Base-by-base conservation (phyloP, 2,113 vertebrate species). In the Melanotaenia duboulayi region DNA sequence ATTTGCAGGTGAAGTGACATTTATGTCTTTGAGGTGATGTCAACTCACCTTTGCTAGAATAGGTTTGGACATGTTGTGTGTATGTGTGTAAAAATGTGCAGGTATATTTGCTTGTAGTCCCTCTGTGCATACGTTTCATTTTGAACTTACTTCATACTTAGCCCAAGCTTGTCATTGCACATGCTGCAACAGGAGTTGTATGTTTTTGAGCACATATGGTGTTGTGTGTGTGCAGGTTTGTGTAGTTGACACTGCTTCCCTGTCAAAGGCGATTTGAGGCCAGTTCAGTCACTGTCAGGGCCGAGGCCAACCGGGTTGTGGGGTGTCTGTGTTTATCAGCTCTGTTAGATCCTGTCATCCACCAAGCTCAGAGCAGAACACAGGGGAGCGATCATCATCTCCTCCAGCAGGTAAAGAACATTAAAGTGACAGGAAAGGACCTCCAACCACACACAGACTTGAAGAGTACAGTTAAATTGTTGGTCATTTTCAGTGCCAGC, bases 231-330 rank as follows among this genome's bases (percentile, higher is more conserved):
- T 60, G 58, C 69, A 37, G 24, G 49, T 75, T 69, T 64, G 62
- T 59, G 46, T 35, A 6, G 87, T 93, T 85, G 89, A 86, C 87
- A 88, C 86, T 78, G 82, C 68, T 87, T 63, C 78, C 32, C 86
- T 93, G 93, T 94, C 93, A 93, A 59, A 90, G 90, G 86, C 74
- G 87, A 93, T 94, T 90, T 91, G 89, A 89, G 90, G 86, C 85
- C 87, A 87, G 88, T 92, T 94, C 93, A 92, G 89, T 94, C 92
- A 94, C 89, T 93, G 92, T 94, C 94, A 93, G 62, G 75, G 82
- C 81, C 70, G 82, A 88, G 90, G 88, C 87, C 83, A 62, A 81
- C 78, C 63, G 80, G 83, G 83, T 84, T 85, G 83, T 68, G 78
- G 67, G 86, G 82, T 51, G 86, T 89, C 89, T 86, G 81, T 91